Evolutionary conservation across 1,140 invertebrate genomes (phyloP), one percentile per base, ranked within the genome.

Genomic region (Brachionus paranguensis): DNA sequence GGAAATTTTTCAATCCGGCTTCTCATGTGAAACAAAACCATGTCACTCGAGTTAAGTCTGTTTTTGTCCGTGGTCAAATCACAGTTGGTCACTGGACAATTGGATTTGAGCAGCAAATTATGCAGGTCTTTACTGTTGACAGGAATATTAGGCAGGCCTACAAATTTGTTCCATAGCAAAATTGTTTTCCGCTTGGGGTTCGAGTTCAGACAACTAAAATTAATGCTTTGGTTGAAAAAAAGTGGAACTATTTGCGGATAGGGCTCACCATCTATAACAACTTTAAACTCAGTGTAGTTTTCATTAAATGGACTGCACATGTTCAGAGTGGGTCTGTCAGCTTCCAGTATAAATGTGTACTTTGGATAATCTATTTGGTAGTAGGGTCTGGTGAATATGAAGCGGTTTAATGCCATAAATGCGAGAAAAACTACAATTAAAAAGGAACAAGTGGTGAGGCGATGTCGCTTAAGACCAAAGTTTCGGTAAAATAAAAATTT

Each of bases 21-120:
- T 41, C 78, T 41, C 78, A 81, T 81, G 27, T 81, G 78, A 81
- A 81, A 81, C 12, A 81, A n/a, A 64, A 81, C 64, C 64, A 81
- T 60, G 78, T 81, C 78, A 27, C 78, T 81, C 53, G 53, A 43
- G 78, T 64, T 64, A 1, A 37, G 33, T 37, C 33, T 37, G 53
- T 3, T 37, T 17, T 24, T 24, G 53, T 72, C 68, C 37, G 3
- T 20, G 20, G 68, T 72, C 14, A 72, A 43, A 72, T 72, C 68
- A 41, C 68, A 72, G 17, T 72, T 72, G 17, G 33, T 72, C 4
- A 81, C 64, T 11, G 78, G 78, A 64, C 78, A 81, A 0, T 81
- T 81, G 10, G 37, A 60, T 10, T 68, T 81, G 20, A 24, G 20
- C 10, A 81, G 41, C 20, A 68, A 41, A 7, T 27, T 7, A 3